phyloP scores from a whole-genome alignment of 2,113 vertebrate genomes.

The Salminus brasiliensis region DNA sequence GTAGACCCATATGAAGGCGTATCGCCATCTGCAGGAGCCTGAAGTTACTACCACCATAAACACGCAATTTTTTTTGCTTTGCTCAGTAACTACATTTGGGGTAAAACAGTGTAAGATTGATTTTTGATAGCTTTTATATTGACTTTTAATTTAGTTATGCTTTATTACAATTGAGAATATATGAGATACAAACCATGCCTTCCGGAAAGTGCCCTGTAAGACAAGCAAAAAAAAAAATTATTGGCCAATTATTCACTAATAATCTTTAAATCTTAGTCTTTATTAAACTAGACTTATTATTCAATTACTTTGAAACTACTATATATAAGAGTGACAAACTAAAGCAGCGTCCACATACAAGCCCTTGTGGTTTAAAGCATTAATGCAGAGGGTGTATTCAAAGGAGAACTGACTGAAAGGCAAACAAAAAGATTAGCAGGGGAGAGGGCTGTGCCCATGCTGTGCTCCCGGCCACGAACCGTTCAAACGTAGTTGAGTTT shows the following conservation, averaged over 20 bases:
- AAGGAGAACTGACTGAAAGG: constrained; percentile 36
- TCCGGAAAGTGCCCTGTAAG: constrained; percentile 82
- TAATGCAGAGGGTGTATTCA: constrained; percentile 40
- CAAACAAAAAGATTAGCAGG: constrained; percentile 46
- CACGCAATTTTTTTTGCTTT: too few species aligned
- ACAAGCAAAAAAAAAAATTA: constrained; percentile 30
- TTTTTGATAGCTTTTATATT: too few species aligned
- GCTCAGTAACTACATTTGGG: too few species aligned
- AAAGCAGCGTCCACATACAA: background rate
- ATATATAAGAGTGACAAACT: too few species aligned
- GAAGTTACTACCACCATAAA: too few species aligned
- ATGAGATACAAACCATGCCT: constrained; percentile 80
- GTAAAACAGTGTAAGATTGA: too few species aligned
- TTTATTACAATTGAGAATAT: background rate
- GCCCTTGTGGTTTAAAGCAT: background rate
- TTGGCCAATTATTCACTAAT: constrained; percentile 5
- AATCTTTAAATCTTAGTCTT: background rate
- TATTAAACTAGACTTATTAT: too few species aligned
- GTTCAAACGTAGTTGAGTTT: constrained; percentile 27
- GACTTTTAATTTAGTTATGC: too few species aligned
- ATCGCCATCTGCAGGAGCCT: too few species aligned
- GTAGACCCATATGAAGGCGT: too few species aligned
- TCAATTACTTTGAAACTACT: background rate
- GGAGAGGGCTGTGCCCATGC: background rate
- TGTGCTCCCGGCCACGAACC: constrained; percentile 26